Percentiles rank a stretch among this genome's conserved stretches.
Conservation (phyloP, 2,888 invertebrate genomes). For the Polydrusus tereticollis region DNA sequence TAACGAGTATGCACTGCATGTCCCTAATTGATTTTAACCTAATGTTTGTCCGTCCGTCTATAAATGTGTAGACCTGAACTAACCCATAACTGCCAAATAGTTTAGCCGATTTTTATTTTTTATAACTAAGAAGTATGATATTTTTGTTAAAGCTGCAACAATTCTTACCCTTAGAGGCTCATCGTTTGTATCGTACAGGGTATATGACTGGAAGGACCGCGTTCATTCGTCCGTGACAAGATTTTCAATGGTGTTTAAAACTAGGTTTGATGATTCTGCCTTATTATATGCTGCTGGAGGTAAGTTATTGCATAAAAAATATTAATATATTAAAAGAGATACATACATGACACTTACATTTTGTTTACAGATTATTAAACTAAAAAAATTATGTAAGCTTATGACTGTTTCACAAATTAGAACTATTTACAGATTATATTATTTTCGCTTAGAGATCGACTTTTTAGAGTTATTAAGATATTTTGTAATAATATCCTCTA, state of each 20-base stretch:
- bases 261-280: conserved; percentile 91
- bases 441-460: too few relatives aligned
- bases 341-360: not conserved
- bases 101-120: not conserved
- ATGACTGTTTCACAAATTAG: too few relatives aligned
- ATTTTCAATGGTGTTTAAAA: conserved; percentile 92
- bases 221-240: conserved; percentile 89
- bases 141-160: conserved; percentile 85
- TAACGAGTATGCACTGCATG: too few relatives aligned
- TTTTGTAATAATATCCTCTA: too few relatives aligned
- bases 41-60: too few relatives aligned
- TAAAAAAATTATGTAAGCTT: not conserved
- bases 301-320: conserved; percentile 6
- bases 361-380: not conserved
- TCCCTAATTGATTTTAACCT: too few relatives aligned
- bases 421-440: too few relatives aligned
- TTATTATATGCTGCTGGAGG: conserved; percentile 88
- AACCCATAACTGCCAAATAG: too few relatives aligned
- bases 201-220: conserved; percentile 93
- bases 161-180: conserved; percentile 89
- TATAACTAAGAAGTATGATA: not conserved
- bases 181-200: conserved; percentile 91
- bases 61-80: too few relatives aligned
- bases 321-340: not conserved
- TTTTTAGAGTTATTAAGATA: too few relatives aligned